Evolutionary conservation across 2,113 vertebrate genomes (phyloP).

Genomic region (Syngnathus typhle): DNA sequence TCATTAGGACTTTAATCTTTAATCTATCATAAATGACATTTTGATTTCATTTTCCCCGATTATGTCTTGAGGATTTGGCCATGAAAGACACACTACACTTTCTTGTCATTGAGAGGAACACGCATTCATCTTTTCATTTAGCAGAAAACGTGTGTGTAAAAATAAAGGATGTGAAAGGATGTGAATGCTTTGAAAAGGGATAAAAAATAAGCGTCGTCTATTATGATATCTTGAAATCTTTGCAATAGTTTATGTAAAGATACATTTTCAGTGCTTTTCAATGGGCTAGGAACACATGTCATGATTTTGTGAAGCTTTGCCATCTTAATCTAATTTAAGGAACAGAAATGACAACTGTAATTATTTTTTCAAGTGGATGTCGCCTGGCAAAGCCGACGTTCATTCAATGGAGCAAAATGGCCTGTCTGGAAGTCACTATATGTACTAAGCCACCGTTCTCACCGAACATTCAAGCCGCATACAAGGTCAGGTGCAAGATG

Average conservation of each 20-base stretch:
- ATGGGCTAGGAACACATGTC: not conserved
- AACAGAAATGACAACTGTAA: not conserved
- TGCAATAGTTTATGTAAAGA: not conserved
- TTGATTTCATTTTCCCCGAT: not conserved
- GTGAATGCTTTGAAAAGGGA: not conserved
- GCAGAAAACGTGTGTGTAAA: too few species aligned
- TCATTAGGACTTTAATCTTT: too few species aligned
- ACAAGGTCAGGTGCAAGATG: constrained; percentile 10
- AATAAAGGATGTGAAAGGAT: not conserved
- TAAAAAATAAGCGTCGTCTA: not conserved
- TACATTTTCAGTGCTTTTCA: not conserved
- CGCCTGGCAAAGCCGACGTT: not conserved
- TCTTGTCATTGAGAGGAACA: too few species aligned
- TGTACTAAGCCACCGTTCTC: not conserved
- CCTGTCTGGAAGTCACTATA: not conserved
- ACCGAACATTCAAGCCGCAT: not conserved
- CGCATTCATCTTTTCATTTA: too few species aligned
- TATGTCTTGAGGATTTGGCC: too few species aligned
- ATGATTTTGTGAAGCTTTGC: not conserved
- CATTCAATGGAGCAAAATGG: not conserved
- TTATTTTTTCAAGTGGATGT: not conserved
- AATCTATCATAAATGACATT: too few species aligned
- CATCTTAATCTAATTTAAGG: not conserved
- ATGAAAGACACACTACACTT: too few species aligned
- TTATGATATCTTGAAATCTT: not conserved